phyloP scores from a whole-genome alignment of 2,797 vertebrate genomes.

The Thunnus albacares region DNA sequence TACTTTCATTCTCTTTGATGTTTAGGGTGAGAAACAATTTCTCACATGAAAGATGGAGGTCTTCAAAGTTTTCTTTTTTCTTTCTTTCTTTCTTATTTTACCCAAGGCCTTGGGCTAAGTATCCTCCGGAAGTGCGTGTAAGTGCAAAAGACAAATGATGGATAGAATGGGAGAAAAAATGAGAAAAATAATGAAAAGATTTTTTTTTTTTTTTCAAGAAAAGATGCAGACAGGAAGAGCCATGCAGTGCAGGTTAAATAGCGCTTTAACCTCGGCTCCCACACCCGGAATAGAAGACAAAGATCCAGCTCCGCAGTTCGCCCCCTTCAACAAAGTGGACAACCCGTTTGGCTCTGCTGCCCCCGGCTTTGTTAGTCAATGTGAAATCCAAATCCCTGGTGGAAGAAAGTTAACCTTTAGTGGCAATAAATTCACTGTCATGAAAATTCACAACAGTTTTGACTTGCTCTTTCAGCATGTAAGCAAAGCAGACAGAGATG shows the following conservation, averaged over 20 bases:
- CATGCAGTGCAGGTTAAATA: conserved; percentile 65
- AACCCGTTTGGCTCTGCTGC: conserved; percentile 34
- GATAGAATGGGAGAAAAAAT: conserved; percentile 42
- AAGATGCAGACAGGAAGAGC: conserved; percentile 44
- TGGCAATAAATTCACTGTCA: conserved; percentile 52
- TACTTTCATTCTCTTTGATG: conserved; percentile 78
- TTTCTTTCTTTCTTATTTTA: conserved; percentile 55
- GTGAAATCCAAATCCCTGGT: conserved; percentile 52
- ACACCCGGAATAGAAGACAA: conserved; percentile 50
- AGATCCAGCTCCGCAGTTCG: conserved; percentile 47
- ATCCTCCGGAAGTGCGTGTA: conserved; percentile 53
- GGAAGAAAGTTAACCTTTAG: conserved; percentile 61
- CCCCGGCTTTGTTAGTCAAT: conserved; percentile 57
- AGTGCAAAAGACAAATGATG: conserved; percentile 40
- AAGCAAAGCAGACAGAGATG: conserved; percentile 48
- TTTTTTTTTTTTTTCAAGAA: conserved; percentile 9
- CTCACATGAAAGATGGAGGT: conserved; percentile 79
- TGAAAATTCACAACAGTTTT: conserved; percentile 59
- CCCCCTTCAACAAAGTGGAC: conserved; percentile 43
- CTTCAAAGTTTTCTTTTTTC: conserved; percentile 69
- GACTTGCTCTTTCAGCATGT: conserved; percentile 47
- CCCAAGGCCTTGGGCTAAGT: conserved; percentile 60
- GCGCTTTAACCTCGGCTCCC: conserved; percentile 52
- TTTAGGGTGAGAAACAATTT: conserved; percentile 80
- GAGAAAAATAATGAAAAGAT: conserved; percentile 42